These are phyloP conservation scores for Ahaetulla prasina DNA, from an alignment of 2,113 vertebrate genomes.

Conservation along the genomic window DNA sequence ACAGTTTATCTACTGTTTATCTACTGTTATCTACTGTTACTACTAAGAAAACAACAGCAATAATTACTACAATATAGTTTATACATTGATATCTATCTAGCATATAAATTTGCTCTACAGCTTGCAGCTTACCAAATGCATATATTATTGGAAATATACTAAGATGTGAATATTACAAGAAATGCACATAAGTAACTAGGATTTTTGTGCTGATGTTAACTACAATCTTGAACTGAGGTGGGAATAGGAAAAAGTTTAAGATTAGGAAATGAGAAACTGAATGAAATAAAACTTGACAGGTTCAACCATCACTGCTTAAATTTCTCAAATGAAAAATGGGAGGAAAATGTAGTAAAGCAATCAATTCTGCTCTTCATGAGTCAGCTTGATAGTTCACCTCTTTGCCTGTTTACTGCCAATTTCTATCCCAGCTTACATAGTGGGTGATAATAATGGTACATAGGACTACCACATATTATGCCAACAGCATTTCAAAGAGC, in stretches of 20 bases:
- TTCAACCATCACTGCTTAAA: background rate
- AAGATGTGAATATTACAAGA: background rate
- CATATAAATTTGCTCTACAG: background rate
- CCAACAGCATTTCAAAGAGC: background rate
- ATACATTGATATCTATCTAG: background rate
- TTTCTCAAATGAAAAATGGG: background rate
- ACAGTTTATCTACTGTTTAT: background rate
- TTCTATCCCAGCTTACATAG: background rate
- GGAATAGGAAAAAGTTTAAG: background rate
- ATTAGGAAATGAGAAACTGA: background rate
- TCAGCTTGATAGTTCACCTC: background rate
- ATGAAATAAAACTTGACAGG: background rate
- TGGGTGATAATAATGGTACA: background rate
- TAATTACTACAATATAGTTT: background rate
- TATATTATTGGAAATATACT: background rate
- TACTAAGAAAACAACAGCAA: background rate
- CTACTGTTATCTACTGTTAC: background rate
- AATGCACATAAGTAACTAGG: background rate
- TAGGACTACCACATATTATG: background rate
- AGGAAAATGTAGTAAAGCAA: background rate
- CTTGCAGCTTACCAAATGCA: background rate
- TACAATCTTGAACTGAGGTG: background rate
- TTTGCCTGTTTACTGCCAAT: background rate
- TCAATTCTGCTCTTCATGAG: background rate
- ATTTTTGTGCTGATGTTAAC: background rate